Evolutionary conservation across 2,113 vertebrate genomes (phyloP).

Genomic region (Machaerirhynchus nigripectus): DNA sequence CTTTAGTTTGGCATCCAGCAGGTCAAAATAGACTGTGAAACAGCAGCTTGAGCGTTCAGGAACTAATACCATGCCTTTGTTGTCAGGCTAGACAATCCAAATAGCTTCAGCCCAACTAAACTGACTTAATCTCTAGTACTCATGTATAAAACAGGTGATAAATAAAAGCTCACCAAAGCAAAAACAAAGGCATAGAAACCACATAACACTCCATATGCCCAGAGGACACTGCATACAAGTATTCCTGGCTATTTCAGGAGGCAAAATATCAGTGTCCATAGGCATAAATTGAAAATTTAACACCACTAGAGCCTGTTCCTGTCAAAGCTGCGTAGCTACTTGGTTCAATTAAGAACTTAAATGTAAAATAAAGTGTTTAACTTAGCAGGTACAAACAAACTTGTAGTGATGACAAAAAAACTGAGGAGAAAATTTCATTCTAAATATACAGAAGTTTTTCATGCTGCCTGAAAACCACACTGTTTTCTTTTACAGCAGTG

Average conservation of each 20-base stretch:
- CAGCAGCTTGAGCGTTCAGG: not conserved
- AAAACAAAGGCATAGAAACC: not conserved
- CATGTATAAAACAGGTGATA: not conserved
- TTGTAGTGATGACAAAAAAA: not conserved
- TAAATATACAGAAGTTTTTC: not conserved
- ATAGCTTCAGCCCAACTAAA: not conserved
- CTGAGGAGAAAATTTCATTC: fast-evolving
- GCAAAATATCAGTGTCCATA: not conserved
- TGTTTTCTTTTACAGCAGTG: not conserved
- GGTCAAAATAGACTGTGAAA: not conserved
- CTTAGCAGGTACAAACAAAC: not conserved
- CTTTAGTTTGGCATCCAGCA: not conserved
- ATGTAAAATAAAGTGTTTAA: not conserved
- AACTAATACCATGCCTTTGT: not conserved
- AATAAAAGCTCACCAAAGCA: not conserved
- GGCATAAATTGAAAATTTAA: not conserved
- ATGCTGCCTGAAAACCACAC: not conserved
- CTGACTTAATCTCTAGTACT: not conserved
- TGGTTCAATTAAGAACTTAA: not conserved
- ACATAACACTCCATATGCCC: not conserved
- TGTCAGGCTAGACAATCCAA: not conserved
- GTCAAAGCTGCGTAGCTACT: not conserved
- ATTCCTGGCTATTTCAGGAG: not conserved
- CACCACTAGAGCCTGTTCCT: not conserved
- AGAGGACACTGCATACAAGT: fast-evolving